phyloP scores from a whole-genome alignment of 2,888 invertebrate species.

The Glaucopsyche alexis region DNA sequence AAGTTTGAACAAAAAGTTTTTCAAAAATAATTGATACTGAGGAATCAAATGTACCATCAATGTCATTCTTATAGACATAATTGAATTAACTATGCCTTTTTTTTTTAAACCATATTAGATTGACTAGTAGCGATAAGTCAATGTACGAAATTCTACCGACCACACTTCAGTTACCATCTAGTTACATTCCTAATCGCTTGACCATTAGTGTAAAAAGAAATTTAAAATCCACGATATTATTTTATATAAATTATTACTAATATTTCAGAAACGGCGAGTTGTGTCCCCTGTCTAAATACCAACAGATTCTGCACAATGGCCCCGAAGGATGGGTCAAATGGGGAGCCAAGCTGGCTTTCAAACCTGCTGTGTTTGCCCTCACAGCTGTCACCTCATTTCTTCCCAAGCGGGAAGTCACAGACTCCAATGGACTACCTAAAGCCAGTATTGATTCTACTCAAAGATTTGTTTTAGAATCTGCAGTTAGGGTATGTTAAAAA shows the following conservation, averaged over 20 bases:
- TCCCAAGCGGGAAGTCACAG: slow-evolving; percentile 55
- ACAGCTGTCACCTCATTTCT: slow-evolving; percentile 61
- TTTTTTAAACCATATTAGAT: too few relatives aligned
- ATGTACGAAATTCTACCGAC: too few relatives aligned
- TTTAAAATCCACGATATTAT: too few relatives aligned
- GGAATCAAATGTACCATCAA: too few relatives aligned
- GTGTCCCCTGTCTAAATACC: slow-evolving; percentile 64
- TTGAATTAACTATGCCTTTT: too few relatives aligned
- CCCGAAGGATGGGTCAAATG: slow-evolving; percentile 70
- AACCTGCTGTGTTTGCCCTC: slow-evolving; percentile 63
- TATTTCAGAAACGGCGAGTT: slow-evolving; percentile 60
- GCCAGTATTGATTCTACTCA: slow-evolving; percentile 67
- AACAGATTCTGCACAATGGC: slow-evolving; percentile 65
- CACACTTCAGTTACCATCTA: too few relatives aligned
- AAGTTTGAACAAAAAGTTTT: too few relatives aligned
- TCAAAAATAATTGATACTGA: too few relatives aligned
- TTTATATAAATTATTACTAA: background rate
- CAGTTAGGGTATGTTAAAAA: slow-evolving; percentile 53
- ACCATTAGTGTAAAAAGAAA: too few relatives aligned
- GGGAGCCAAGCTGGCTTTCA: slow-evolving; percentile 68
- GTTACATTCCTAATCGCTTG: too few relatives aligned
- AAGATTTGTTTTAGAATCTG: slow-evolving; percentile 66
- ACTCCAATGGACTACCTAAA: slow-evolving; percentile 64
- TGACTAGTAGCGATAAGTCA: too few relatives aligned
- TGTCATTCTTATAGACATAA: too few relatives aligned